A percentile compares a stretch with the other conserved stretches of the same genome.
phyloP scores from a whole-genome alignment of 2,888 invertebrate genomes.

The Eurois occulta region DNA sequence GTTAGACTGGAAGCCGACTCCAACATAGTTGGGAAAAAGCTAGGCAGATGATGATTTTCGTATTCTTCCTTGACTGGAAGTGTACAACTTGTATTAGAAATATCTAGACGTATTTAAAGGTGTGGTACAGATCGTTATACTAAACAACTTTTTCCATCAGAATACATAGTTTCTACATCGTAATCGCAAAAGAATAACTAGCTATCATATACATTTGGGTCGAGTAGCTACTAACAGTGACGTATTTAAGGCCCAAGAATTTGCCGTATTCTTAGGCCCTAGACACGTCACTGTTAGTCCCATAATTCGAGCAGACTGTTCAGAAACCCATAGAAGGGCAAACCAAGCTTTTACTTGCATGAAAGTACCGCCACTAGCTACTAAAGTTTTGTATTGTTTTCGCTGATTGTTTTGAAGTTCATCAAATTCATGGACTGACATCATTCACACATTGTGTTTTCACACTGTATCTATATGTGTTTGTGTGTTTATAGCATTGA shows the following conservation, averaged over 20 bases:
- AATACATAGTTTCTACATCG: neutral
- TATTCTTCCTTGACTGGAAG: no score
- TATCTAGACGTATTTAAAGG: neutral
- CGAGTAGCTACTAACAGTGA: neutral
- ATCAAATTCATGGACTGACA: neutral
- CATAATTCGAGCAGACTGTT: no score
- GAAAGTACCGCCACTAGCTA: no score
- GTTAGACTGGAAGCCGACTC: no score
- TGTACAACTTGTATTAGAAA: no score
- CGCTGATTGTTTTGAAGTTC: neutral
- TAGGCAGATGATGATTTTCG: neutral
- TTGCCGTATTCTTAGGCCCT: no score
- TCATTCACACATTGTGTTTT: neutral
- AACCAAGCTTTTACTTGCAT: no score
- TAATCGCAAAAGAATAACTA: neutral
- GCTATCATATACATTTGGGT: neutral
- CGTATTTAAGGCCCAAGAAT: no score
- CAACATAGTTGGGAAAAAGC: no score
- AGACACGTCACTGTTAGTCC: no score
- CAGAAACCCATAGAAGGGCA: no score
- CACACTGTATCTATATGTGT: neutral
- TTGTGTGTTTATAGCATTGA: neutral
- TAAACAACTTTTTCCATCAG: neutral
- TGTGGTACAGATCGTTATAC: neutral
- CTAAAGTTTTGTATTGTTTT: neutral